A percentile compares a stretch with the other conserved stretches of the same genome.
Conservation (phyloP, 2,113 vertebrate species). For the Upupa epops region DNA sequence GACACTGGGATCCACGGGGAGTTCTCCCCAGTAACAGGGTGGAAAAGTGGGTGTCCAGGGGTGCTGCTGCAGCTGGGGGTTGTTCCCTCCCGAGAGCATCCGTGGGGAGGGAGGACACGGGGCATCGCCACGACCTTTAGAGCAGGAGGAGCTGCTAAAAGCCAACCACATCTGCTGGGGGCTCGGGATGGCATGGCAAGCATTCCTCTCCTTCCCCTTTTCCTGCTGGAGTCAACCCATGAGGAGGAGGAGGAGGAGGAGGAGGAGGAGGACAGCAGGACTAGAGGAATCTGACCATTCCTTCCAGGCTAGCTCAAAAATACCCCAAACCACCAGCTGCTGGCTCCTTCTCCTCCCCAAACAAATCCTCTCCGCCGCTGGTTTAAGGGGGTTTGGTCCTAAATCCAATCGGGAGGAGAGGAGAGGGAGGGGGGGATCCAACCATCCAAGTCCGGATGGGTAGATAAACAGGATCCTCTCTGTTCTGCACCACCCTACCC, state of each 20-base stretch:
- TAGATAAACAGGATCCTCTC: slow-evolving; percentile 38
- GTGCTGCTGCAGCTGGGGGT: neutral
- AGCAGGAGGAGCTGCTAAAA: neutral
- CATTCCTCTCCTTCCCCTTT: too few relatives aligned
- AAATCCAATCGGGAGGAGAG: too few relatives aligned
- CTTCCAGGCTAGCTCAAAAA: slow-evolving; percentile 7
- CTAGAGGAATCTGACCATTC: neutral
- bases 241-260: neutral
- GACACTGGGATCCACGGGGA: rapidly evolving
- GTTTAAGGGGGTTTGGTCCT: neutral
- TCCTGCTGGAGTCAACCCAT: too few relatives aligned
- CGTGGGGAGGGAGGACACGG: rapidly evolving
- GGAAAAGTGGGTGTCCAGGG: neutral
- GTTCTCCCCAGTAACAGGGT: neutral
- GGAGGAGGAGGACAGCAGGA: neutral
- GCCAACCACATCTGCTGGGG: too few relatives aligned
- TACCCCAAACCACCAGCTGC: neutral
- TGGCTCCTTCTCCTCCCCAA: neutral
- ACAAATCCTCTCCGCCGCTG: neutral
- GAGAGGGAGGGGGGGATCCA: too few relatives aligned
- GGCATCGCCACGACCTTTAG: neutral
- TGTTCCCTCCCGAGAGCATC: rapidly evolving
- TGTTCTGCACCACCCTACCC: neutral
- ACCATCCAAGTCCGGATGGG: neutral
- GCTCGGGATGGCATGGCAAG: too few relatives aligned